Evolutionary conservation across 1,140 invertebrate genomes (phyloP).

Genomic region (Leptinotarsa defecta): DNA sequence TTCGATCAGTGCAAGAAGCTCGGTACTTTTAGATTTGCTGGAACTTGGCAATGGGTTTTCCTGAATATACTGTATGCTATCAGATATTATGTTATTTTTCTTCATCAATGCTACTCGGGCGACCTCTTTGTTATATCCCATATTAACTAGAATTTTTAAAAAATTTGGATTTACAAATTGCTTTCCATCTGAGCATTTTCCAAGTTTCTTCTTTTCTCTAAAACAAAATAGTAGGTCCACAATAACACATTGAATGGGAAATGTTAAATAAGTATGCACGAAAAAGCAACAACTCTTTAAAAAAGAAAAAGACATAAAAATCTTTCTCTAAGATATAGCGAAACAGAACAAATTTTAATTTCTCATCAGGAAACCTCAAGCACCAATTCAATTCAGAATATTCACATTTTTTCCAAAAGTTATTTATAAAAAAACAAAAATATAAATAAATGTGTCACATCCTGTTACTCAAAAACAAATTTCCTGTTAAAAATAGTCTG

Average conservation of each 20-base stretch:
- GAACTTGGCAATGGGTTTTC: constrained; percentile 60
- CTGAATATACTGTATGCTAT: constrained; percentile 68
- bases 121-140: constrained; percentile 67
- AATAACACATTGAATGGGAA: neutral
- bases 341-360: no score
- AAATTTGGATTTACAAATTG: constrained; percentile 62
- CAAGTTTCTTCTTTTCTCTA: constrained; percentile 57
- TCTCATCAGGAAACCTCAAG: no score
- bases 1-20: constrained; percentile 56
- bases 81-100: constrained; percentile 69
- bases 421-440: no score
- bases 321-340: no score
- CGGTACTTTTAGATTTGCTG: constrained; percentile 46
- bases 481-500: no score
- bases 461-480: no score
- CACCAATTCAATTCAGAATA: no score
- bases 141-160: constrained; percentile 64
- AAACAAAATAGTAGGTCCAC: constrained; percentile 13
- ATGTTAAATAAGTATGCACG: no score
- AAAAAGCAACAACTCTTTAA: no score
- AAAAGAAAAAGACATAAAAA: no score
- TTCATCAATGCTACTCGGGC: constrained; percentile 65
- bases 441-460: no score
- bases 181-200: constrained; percentile 58
- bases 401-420: no score